Base-by-base conservation (phyloP, 2,888 invertebrate species). In the Cerastis leucographa region DNA sequence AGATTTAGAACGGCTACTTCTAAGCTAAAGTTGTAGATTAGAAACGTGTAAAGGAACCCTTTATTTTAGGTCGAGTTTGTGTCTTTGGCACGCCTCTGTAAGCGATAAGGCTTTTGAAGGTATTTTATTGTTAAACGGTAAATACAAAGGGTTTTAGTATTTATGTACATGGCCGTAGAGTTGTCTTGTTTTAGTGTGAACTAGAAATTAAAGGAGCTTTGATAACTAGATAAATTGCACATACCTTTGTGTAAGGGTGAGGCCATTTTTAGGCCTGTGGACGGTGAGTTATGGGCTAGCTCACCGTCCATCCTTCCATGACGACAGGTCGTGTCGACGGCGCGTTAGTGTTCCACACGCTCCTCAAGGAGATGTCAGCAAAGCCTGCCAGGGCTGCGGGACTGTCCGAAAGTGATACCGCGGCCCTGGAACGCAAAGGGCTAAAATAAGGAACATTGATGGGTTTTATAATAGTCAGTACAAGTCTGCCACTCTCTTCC, bases 91-190 rank as follows among this genome's bases (percentile, higher is more conserved):
- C 46, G 59, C 62, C 75, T 67, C n/a, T 70, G 82, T 59, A 29
- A 64, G 49, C 42, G 79, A 77, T 82, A 80, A 77, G 67, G 77
- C 49, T 76, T 76, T 82, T 82, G 42, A 54, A 49, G 82, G 67
- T 76, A 67, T 76, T 78, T 76, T 62, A 42, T 44, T 19, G 51
- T 76, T 42, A 19, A 62, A 56, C 22, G 80, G 46, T 64, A 42
- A 61, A 54, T 78, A 25, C n/a, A 66, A 68, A 82, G 35, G 49
- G 44, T 61, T 73, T 51, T 14, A 9, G 35, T 61, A 73, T 25
- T 61, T 71, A 61, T 49, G 17, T 22, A 0, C 14, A 67, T 9
- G 6, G 14, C 1, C 1, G 22, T 40, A 35, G 5, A 71, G 8
- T 1, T 59, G 6, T 17, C 17, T 56, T 17, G 17, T 35, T 56